Conservation (phyloP, 2,888 invertebrate genomes). For the Pharmacophagus antenor region DNA sequence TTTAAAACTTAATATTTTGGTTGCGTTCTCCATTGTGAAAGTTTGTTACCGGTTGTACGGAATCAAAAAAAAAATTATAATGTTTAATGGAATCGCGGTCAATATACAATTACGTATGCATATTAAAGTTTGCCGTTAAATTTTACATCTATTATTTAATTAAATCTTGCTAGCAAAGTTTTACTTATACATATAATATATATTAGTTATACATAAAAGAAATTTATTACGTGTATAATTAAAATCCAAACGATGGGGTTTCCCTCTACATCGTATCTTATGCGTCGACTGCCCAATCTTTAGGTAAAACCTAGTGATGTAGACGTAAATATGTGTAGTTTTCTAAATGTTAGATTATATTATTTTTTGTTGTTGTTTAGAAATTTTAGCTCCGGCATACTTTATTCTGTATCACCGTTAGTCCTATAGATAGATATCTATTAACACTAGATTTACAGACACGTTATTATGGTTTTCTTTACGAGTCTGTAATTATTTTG, state of each 20-base stretch:
- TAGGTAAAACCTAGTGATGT: background rate
- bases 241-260: background rate
- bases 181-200: background rate
- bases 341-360: background rate
- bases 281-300: background rate
- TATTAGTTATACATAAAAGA: background rate
- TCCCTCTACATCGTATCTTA: background rate
- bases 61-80: background rate
- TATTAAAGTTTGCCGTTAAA: background rate
- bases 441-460: too few species aligned
- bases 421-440: too few species aligned
- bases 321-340: background rate
- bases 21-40: background rate
- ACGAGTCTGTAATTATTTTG: too few species aligned
- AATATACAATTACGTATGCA: background rate
- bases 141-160: background rate
- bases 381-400: background rate
- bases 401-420: background rate
- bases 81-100: background rate
- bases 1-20: too few species aligned
- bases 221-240: background rate
- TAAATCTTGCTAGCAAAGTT: too few species aligned
- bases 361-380: background rate
- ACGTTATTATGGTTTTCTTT: too few species aligned
- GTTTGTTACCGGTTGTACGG: background rate